Base-by-base conservation (phyloP, 2,113 vertebrate species). In the Oxyura jamaicensis region DNA sequence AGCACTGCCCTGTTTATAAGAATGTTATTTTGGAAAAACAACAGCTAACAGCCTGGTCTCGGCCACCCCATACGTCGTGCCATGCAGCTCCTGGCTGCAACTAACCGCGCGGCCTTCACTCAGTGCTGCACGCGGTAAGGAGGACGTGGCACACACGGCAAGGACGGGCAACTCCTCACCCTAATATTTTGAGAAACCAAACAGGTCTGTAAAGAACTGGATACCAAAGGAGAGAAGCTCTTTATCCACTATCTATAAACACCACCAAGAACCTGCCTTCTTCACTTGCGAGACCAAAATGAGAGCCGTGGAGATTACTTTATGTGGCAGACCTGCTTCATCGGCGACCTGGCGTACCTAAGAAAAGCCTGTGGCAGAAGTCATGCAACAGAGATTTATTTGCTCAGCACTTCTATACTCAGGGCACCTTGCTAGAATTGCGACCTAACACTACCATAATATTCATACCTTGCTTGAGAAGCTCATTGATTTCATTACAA, bases 341-440 rank as follows among this genome's bases (percentile, higher is more conserved):
- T 16, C 59, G 33, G n/a, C 20, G 42, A 83, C 36, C 75, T 67
- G 10, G 66, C 13, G 8, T 3, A 65, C 6, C 23, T 76, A 28
- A 56, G 46, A 75, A 68, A 58, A 31, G 1, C n/a, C 36, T 50
- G 25, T n/a, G 35, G 41, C 13, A 66, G 28, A 86, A 66, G 35
- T 29, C 89, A 58, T 5, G 10, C 2, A 68, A 87, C 19, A 36
- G 48, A 3, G 8, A 63, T 42, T 58, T 74, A 63, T 42, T 58
- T 74, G 19, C 16, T 18, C 22, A 90, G 53, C 0, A 0, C 36
- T 46, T 74, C 65, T 59, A 16, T 12, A 29, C 28, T 26, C 8
- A 26, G 46, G 11, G 13, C 28, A n/a, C 23, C 31, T 55, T 67
- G 63, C 58, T 14, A 66, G 33, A 79, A 62, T 52, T 48, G 7